phyloP scores from a whole-genome alignment of 2,888 invertebrate genomes.

The Emesis russula region DNA sequence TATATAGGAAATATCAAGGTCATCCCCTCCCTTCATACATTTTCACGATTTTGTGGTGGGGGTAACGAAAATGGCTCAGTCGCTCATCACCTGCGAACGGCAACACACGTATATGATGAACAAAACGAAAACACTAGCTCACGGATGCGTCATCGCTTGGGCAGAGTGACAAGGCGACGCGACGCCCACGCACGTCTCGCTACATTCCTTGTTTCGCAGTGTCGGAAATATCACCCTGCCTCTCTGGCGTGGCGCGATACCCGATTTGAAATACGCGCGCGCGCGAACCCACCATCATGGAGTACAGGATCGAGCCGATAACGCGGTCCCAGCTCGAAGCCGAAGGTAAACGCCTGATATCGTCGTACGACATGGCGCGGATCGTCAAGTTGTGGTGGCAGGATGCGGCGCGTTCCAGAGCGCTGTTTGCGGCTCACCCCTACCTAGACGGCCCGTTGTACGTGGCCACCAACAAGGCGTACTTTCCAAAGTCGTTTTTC shows the following conservation, averaged over 20 bases:
- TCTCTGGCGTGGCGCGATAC: neutral
- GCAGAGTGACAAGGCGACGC: too few relatives aligned
- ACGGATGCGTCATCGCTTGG: too few relatives aligned
- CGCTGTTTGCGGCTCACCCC: neutral
- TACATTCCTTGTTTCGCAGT: too few relatives aligned
- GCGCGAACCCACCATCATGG: neutral
- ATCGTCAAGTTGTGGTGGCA: slow-evolving; percentile 4
- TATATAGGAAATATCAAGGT: too few relatives aligned
- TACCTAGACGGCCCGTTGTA: neutral
- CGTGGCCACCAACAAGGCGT: slow-evolving; percentile 15
- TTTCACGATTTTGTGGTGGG: too few relatives aligned
- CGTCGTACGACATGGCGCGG: slow-evolving; percentile 19
- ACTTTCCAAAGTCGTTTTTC: neutral
- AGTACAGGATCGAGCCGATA: neutral
- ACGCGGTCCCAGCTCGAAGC: neutral
- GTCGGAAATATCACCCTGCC: too few relatives aligned
- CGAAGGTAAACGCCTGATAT: slow-evolving; percentile 1
- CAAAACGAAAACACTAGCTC: too few relatives aligned
- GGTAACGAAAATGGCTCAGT: too few relatives aligned
- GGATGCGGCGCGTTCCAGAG: slow-evolving; percentile 7
- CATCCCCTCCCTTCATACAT: too few relatives aligned
- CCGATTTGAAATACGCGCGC: neutral
- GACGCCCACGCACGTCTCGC: too few relatives aligned
- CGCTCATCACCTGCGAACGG: too few relatives aligned
- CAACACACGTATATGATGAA: too few relatives aligned